Evolutionary conservation across 2,888 invertebrate genomes (phyloP).

Genomic region (Pandemis heparana): DNA sequence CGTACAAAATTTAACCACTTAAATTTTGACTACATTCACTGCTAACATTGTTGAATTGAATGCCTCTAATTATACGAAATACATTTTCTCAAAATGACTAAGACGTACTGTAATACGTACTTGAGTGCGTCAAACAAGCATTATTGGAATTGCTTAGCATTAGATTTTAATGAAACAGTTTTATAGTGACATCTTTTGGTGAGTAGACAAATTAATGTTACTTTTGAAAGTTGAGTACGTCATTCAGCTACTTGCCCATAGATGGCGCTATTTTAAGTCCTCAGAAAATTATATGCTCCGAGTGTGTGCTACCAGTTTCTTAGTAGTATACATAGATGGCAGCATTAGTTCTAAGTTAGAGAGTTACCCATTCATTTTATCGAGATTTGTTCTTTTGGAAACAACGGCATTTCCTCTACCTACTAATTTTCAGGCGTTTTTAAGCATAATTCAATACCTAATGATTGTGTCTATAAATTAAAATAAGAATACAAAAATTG

Average conservation of each 20-base stretch:
- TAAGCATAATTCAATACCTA: too few relatives aligned
- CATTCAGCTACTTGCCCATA: constrained; percentile 17
- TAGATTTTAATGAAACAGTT: background rate
- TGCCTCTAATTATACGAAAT: background rate
- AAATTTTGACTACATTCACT: background rate
- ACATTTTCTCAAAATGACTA: constrained; percentile 5
- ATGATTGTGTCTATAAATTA: background rate
- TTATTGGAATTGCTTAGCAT: background rate
- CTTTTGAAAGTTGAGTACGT: background rate
- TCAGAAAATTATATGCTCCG: too few relatives aligned
- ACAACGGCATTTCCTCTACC: background rate
- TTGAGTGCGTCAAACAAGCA: background rate
- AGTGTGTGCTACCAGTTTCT: background rate
- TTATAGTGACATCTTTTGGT: constrained; percentile 55
- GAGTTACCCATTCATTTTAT: too few relatives aligned
- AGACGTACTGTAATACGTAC: background rate
- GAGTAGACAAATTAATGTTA: constrained; percentile 50
- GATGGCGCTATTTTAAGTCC: constrained; percentile 9
- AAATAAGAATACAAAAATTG: background rate
- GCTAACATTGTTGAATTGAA: background rate
- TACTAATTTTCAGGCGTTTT: background rate
- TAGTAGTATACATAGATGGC: constrained; percentile 19
- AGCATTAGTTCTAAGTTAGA: background rate
- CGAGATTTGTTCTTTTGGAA: too few relatives aligned
- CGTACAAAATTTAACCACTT: too few relatives aligned